phyloP scores from a whole-genome alignment of 2,888 invertebrate genomes.

The Drosophila neonasuta region DNA sequence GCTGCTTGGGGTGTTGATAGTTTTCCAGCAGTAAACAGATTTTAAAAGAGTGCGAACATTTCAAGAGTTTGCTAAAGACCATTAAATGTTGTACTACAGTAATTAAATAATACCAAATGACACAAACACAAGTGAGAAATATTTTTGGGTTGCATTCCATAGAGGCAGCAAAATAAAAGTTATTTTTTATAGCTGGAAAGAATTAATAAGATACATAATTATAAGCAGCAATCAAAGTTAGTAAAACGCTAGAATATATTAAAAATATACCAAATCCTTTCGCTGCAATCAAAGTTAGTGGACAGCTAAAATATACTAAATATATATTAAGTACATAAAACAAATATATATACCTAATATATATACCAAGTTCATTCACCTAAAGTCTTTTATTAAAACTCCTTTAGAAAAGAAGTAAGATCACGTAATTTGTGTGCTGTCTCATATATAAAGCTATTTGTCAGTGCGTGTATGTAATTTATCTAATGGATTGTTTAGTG shows the following conservation, averaged over 20 bases:
- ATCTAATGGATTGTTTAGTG: slow-evolving; percentile 40
- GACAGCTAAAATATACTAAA: too few species aligned
- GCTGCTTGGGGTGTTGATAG: slow-evolving; percentile 55
- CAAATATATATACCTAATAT: not conserved
- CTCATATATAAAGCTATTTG: slow-evolving; percentile 51
- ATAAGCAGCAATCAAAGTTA: too few species aligned
- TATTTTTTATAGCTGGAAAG: too few species aligned
- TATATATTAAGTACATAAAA: too few species aligned
- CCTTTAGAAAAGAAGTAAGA: slow-evolving; percentile 25
- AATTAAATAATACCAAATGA: slow-evolving; percentile 6
- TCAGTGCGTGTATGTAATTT: slow-evolving; percentile 55
- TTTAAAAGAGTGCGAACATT: slow-evolving; percentile 52
- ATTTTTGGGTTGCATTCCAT: too few species aligned
- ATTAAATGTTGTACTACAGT: slow-evolving; percentile 11
- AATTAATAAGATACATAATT: too few species aligned
- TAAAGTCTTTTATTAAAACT: not conserved
- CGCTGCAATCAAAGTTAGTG: too few species aligned
- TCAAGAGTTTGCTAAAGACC: slow-evolving; percentile 10
- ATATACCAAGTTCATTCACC: not conserved
- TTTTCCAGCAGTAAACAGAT: slow-evolving; percentile 49
- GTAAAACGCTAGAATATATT: too few species aligned
- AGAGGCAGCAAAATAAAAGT: too few species aligned
- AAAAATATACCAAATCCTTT: too few species aligned
- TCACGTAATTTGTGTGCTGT: slow-evolving; percentile 20
- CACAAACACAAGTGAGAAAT: slow-evolving; percentile 6